Evolutionary conservation across 2,797 vertebrate genomes (phyloP).

Genomic region (Bradypodion pumilum): DNA sequence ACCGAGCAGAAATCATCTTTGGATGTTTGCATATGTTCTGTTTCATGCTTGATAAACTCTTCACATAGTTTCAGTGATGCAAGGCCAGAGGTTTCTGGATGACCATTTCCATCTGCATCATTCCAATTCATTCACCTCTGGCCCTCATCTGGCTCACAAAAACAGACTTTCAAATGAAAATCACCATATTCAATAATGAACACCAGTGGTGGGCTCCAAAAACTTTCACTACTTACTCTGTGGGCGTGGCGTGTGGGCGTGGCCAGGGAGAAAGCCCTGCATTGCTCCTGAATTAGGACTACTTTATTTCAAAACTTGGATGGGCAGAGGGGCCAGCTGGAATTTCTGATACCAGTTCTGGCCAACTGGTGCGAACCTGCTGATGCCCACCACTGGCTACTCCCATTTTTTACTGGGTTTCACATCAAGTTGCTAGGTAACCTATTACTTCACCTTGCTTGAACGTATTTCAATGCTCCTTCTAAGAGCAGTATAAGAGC

Average conservation of each 20-base stretch:
- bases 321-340: too few species aligned
- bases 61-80: conserved; percentile 13
- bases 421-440: neutral
- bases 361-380: too few species aligned
- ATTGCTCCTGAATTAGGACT: too few species aligned
- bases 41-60: conserved; percentile 44
- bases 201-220: too few species aligned
- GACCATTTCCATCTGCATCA: conserved; percentile 35
- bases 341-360: too few species aligned
- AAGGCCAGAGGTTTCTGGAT: conserved; percentile 25
- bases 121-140: neutral
- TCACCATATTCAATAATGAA: conserved; percentile 12
- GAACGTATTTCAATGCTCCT: conserved; percentile 45
- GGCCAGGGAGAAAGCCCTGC: too few species aligned
- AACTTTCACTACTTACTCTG: too few species aligned
- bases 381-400: too few species aligned
- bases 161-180: conserved; percentile 17
- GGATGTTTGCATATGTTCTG: neutral
- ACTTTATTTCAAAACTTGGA: too few species aligned
- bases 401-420: conserved; percentile 14
- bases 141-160: conserved; percentile 40
- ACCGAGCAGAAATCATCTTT: neutral
- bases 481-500: conserved; percentile 49
- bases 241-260: too few species aligned
- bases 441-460: neutral